Conservation (phyloP, 2,888 invertebrate species). For the Conomelus anceps region DNA sequence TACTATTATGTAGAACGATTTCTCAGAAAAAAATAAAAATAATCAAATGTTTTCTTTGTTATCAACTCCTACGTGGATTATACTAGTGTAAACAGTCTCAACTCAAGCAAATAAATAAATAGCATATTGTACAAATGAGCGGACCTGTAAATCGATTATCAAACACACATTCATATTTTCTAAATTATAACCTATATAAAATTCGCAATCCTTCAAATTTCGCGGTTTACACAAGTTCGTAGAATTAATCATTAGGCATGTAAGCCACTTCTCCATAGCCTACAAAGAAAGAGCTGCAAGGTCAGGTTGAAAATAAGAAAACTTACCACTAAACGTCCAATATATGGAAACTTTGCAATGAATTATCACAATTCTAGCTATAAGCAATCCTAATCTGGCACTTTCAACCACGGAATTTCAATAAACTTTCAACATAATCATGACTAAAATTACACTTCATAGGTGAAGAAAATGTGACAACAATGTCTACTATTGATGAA, state of each 20-base stretch:
- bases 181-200: neutral
- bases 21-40: neutral
- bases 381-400: neutral
- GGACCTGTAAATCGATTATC: too few species aligned
- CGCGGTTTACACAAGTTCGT: conserved; percentile 19
- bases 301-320: conserved; percentile 15
- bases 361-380: neutral
- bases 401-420: neutral
- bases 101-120: neutral
- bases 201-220: conserved; percentile 22
- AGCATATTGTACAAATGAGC: neutral
- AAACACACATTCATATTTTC: neutral
- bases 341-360: neutral
- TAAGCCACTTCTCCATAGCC: conserved; percentile 28
- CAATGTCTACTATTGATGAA: conserved; percentile 17
- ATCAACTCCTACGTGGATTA: neutral
- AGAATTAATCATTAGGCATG: conserved; percentile 17
- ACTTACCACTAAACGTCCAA: neutral
- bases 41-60: neutral
- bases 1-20: too few species aligned
- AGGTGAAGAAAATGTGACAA: conserved; percentile 22
- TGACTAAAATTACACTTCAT: neutral
- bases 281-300: conserved; percentile 25
- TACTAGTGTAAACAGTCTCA: neutral
- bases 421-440: neutral